A percentile compares a stretch with the other conserved stretches of the same genome.
These are phyloP conservation scores for Hydrotaea cyrtoneurina DNA, from an alignment of 2,888 invertebrate genomes.

Conservation along the genomic window DNA sequence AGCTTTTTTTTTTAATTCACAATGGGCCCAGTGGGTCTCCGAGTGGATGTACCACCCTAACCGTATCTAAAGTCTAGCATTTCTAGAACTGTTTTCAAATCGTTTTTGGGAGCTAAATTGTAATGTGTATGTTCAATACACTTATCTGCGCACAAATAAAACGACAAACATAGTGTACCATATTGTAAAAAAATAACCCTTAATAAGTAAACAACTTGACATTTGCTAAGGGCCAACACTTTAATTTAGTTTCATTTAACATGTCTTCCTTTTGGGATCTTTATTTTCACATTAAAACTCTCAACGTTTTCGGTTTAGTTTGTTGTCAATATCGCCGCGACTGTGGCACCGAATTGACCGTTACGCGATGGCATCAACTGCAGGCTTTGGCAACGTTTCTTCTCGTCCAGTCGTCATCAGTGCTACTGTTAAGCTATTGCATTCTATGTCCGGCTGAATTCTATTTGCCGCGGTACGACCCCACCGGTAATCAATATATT, in stretches of 20 bases:
- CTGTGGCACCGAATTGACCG: not conserved
- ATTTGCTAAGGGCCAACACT: no score
- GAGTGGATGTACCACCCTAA: no score
- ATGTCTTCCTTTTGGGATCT: constrained; percentile 25
- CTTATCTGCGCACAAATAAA: no score
- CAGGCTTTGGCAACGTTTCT: not conserved
- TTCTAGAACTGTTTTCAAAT: no score
- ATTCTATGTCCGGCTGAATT: not conserved
- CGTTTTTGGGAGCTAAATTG: no score
- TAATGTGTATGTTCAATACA: no score
- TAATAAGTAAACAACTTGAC: no score
- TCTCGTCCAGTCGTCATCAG: not conserved
- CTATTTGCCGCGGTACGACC: not conserved
- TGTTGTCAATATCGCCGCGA: not conserved
- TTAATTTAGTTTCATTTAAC: constrained; percentile 11
- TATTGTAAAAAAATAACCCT: no score
- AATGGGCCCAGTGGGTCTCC: no score
- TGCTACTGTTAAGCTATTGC: not conserved
- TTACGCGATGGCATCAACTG: not conserved
- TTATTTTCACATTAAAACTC: constrained; percentile 6
- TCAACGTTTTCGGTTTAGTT: constrained; percentile 5
- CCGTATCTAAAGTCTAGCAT: no score
- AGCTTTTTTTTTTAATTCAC: no score
- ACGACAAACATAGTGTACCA: no score
- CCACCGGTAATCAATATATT: constrained; percentile 9